Base-by-base conservation (phyloP, 1,140 invertebrate genomes). In the Drosophila bocqueti region DNA sequence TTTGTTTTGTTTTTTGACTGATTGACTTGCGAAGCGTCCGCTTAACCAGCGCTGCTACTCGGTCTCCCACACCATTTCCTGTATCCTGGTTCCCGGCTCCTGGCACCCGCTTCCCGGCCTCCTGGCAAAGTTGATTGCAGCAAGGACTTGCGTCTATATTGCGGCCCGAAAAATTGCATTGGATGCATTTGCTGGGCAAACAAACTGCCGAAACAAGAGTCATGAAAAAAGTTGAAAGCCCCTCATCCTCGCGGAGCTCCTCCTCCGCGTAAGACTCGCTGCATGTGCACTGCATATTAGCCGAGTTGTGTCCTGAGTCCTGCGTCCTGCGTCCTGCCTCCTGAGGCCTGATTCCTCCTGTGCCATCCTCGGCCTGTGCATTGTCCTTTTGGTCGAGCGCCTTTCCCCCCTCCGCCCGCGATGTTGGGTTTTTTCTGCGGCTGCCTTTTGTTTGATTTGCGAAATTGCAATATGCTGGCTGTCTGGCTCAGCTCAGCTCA, bases 111-210 rank as follows among this genome's bases (percentile, higher is more conserved):
- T 61, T 24, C 16, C 61, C 26, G 26, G 26, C 26, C 26, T 0
- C 57, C 68, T 61, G 79, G 42, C 66, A 80, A 89, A 89, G 84
- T 87, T 87, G 83, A 89, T 89, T 83, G 81, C 83, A 89, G 83
- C 83, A 76, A 77, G 75, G 80, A 89, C 80, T 87, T 87, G 76
- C 82, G 78, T 83, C 81, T 83, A 83, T 68, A 83, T 84, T 85
- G 77, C 82, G 77, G 61, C 76, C 61, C 78, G 76, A 89, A 87
- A 87, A 79, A 79, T 79, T 90, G 86, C 86, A 91, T 89, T 90
- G 81, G 81, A 81, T 89, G 85, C 85, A 89, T 90, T 89, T 91
- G 85, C 81, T 89, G 83, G 81, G 85, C 66, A 90, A 89, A 90
- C 84, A 89, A 89, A 77, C 75, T 77, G 80, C 64, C 84, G 71